phyloP scores from a whole-genome alignment of 2,888 invertebrate species.

The Polyommatus icarus region DNA sequence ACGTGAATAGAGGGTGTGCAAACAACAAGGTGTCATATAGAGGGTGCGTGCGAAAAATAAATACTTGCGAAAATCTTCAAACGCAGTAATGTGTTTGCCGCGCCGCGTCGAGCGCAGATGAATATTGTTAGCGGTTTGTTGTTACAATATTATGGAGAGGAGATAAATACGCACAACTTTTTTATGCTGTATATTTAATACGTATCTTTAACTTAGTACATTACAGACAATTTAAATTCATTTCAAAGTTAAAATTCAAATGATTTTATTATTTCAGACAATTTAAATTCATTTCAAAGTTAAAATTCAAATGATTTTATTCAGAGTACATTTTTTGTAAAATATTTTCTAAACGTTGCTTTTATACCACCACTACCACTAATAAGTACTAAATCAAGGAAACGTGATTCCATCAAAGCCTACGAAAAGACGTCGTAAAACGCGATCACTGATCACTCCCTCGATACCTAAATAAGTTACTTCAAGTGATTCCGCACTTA shows the following conservation, averaged over 20 bases:
- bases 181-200: too few species aligned
- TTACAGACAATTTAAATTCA: too few species aligned
- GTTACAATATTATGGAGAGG: not conserved
- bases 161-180: not conserved
- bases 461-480: not conserved
- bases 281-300: too few species aligned
- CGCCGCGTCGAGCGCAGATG: constrained; percentile 48
- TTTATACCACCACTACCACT: too few species aligned
- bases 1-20: constrained; percentile 63
- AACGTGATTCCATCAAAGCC: not conserved
- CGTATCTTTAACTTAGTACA: too few species aligned
- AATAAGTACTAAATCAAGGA: not conserved
- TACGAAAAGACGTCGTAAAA: constrained; percentile 5
- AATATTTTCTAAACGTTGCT: too few species aligned
- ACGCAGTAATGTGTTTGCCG: constrained; percentile 75
- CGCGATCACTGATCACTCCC: constrained; percentile 16
- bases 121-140: not conserved
- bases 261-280: too few species aligned
- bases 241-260: too few species aligned
- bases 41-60: constrained; percentile 61
- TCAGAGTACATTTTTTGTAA: too few species aligned
- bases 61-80: constrained; percentile 71
- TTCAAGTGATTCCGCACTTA: constrained; percentile 15
- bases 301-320: too few species aligned
- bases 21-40: constrained; percentile 54